Base-by-base conservation (phyloP, 2,888 invertebrate genomes). In the Epiblema foenella region DNA sequence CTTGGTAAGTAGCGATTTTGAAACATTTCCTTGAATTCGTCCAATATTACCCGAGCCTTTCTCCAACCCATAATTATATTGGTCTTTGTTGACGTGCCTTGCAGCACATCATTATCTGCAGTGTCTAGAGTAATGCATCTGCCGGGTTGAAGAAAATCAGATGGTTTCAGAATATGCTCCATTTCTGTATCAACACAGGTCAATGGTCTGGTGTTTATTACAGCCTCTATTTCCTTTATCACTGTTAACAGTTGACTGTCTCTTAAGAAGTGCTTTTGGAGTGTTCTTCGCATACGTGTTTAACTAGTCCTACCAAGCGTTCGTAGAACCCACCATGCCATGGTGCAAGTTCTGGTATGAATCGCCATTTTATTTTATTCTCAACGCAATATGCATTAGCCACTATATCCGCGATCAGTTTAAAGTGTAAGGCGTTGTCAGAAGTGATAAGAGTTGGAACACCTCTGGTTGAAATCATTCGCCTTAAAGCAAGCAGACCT, bases 11-110 rank as follows among this genome's bases (percentile, higher is more conserved):
- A 52, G 10, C 11, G 18, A 20, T 52, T 52, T 0, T 8, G 10
- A 12, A 52, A 52, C 52, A 52, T 52, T 20, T 52, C 52, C 10
- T 52, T 52, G 20, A 20, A 52, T 10, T 52, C 52, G 8, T 52
- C 52, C 2, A 52, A 18, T 18, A 52, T 18, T 10, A 52, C 11
- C 1, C 52, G 52, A 18, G 18, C 52, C 18, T 12, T 52, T 11
- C 11, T 52, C 52, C 52, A 52, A 7, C 52, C 20, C 10, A 18
- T 8, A 10, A 52, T n/a, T 3, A 52, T 10, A n/a, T 20, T 20
- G 10, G 18, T 20, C 20, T 52, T 52, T 20, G 52, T 52, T 2
- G 18, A 20, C 2, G 52, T 52, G 11, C 52, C 20, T 11, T 52
- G 52, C 2, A 20, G 5, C 18, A 10, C 2, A 10, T 37, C 37